A percentile compares a stretch with the other conserved stretches of the same genome.
Conservation (phyloP, 1,140 invertebrate genomes). For the Leptopilina boulardi region DNA sequence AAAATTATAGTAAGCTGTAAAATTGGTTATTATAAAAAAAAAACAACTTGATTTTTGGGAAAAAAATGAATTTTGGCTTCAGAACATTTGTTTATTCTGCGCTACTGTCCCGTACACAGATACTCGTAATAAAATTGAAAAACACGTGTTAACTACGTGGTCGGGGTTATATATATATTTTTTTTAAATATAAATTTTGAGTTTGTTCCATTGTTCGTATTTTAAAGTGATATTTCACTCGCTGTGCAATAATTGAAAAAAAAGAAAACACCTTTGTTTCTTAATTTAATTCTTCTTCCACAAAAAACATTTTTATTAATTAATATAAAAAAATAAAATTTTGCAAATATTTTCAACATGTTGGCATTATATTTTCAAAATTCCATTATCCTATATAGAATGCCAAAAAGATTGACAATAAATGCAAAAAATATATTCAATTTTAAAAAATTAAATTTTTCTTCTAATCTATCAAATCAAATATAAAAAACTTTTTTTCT, state of each 20-base stretch:
- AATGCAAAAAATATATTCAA: too few species aligned
- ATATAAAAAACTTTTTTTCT: too few species aligned
- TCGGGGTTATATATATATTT: constrained; percentile 48
- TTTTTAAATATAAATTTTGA: constrained; percentile 53
- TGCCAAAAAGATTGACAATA: too few species aligned
- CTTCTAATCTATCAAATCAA: too few species aligned
- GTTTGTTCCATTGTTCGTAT: constrained; percentile 44
- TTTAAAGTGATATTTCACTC: constrained; percentile 32
- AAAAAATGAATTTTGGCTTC: constrained; percentile 27
- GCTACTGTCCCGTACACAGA: constrained; percentile 56
- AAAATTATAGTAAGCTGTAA: too few species aligned
- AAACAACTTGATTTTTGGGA: not conserved
- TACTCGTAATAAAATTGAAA: constrained; percentile 61
- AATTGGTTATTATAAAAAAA: too few species aligned
- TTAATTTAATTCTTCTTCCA: not conserved
- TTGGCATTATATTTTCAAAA: not conserved
- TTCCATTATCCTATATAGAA: not conserved
- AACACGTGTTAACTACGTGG: constrained; percentile 55
- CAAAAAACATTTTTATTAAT: too few species aligned
- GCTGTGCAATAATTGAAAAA: constrained; percentile 5
- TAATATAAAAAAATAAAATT: not conserved
- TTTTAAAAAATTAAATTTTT: too few species aligned
- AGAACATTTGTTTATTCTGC: constrained; percentile 57
- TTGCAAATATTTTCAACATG: not conserved
- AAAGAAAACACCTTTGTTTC: not conserved